These are phyloP conservation scores for Labroides dimidiatus DNA, from an alignment of 2,797 vertebrate species.

Conservation along the genomic window DNA sequence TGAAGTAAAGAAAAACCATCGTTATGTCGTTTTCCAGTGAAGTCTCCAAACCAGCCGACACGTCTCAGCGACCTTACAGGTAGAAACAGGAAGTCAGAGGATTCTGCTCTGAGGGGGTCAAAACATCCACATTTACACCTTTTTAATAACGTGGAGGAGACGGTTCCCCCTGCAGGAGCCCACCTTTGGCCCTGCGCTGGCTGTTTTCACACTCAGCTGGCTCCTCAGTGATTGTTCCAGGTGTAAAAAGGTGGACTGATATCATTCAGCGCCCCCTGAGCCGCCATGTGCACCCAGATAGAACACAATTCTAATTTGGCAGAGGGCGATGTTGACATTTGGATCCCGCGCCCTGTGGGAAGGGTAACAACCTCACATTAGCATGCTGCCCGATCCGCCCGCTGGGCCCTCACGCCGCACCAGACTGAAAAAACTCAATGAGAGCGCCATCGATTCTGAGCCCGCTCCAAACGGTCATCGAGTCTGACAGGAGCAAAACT, in stretches of 20 bases:
- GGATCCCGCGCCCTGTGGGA: slow-evolving; percentile 57
- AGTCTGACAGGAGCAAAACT: slow-evolving; percentile 1
- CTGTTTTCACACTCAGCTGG: slow-evolving; percentile 9
- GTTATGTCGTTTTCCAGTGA: too few species aligned
- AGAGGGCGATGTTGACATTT: slow-evolving; percentile 65
- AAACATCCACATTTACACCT: slow-evolving; percentile 27
- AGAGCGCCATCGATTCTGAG: slow-evolving; percentile 16
- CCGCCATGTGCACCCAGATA: slow-evolving; percentile 39
- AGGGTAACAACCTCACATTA: slow-evolving; percentile 47
- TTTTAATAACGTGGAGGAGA: slow-evolving; percentile 7
- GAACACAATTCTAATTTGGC: slow-evolving; percentile 65
- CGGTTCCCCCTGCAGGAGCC: slow-evolving; percentile 29
- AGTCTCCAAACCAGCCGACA: too few species aligned
- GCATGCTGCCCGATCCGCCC: slow-evolving; percentile 51
- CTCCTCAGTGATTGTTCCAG: slow-evolving; percentile 6
- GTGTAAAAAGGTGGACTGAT: slow-evolving; percentile 35
- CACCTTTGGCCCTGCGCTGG: background rate
- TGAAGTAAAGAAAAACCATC: too few species aligned
- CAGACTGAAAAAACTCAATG: slow-evolving; percentile 24
- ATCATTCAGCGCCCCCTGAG: slow-evolving; percentile 21
- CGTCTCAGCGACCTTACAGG: too few species aligned
- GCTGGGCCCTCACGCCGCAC: slow-evolving; percentile 27
- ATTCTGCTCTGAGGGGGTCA: slow-evolving; percentile 6
- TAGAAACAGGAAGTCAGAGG: background rate
- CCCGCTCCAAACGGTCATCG: slow-evolving; percentile 20